A percentile compares a stretch with the other conserved stretches of the same genome.
phyloP scores from a whole-genome alignment of 1,140 invertebrate species.

The Delia radicum region DNA sequence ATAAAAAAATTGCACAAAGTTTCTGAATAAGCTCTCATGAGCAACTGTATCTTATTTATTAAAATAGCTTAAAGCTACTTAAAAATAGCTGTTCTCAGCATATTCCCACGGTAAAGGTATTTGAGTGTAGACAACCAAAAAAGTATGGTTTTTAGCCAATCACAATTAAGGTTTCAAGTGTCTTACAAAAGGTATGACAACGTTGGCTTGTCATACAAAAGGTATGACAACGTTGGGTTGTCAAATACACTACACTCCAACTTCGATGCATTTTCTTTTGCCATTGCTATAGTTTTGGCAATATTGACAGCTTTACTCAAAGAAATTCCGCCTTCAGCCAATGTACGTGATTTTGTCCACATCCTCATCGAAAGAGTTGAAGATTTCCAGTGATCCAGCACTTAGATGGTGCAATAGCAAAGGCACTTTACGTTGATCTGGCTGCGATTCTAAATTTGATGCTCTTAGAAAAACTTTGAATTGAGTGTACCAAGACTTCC shows the following conservation, averaged over 20 bases:
- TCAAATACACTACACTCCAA: neutral
- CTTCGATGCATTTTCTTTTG: neutral
- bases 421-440: slow-evolving; percentile 32
- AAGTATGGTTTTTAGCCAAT: no score
- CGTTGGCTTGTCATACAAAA: no score
- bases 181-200: no score
- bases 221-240: no score
- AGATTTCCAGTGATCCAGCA: slow-evolving; percentile 32
- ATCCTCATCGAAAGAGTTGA: slow-evolving; percentile 31
- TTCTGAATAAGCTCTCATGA: no score
- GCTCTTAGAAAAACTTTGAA: slow-evolving; percentile 34
- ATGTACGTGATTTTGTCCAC: slow-evolving; percentile 12
- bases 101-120: no score
- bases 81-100: no score
- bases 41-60: no score
- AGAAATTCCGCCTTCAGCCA: slow-evolving; percentile 14
- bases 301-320: slow-evolving; percentile 26
- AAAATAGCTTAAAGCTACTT: no score
- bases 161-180: no score
- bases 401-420: slow-evolving; percentile 36
- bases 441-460: slow-evolving; percentile 30
- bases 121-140: no score
- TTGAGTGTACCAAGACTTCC: slow-evolving; percentile 33
- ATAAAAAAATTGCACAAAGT: no score
- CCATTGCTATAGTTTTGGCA: slow-evolving; percentile 18